Base-by-base conservation (phyloP, 2,113 vertebrate species). In the Rutilus rutilus region DNA sequence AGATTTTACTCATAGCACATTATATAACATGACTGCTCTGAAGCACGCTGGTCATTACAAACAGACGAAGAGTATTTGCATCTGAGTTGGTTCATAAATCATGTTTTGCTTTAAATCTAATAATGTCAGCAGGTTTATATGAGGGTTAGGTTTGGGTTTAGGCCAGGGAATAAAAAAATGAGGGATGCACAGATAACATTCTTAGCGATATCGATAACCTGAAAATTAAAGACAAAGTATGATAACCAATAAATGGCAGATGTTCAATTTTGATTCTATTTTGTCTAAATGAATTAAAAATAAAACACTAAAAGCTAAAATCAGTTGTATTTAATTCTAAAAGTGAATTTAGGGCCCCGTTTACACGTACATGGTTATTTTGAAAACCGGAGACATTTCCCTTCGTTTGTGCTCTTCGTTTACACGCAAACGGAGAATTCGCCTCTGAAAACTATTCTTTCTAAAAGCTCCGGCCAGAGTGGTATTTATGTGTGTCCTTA, bases 11-110 rank as follows among this genome's bases (percentile, higher is more conserved):
- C 19, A 10, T 6, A 4, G 15, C 12, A 23, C 19, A 82, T 52
- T 69, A 82, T 19, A 52, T 82, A 82, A 82, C 60, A 3, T 33
- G 9, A 19, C 59, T 45, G 36, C 7, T 27, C 11, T 88, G 88
- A 90, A 89, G 19, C 88, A 89, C 91, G 83, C 89, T 84, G 15
- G 19, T 57, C 11, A 54, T 50, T 65, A 76, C 25, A 47, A n/a
- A 60, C 19, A 73, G 67, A 76, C 19, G n/a, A 21, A 57, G 17
- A 5, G 4, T 52, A 52, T 52, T 39, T 8, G 45, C 30, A 47
- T n/a, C 10, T 45, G 23, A 27, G 9, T 2, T 60, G 59, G 59
- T 21, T 52, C 65, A 39, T 69, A 69, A 39, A 69, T 69, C 33
- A 36, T 39, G 8, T 36, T 33, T 39, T 69, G 21, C 8, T 69